Evolutionary conservation across 2,888 invertebrate species (phyloP), one percentile per base, ranked within the genome.

Genomic region (Cheilosia scutellata): DNA sequence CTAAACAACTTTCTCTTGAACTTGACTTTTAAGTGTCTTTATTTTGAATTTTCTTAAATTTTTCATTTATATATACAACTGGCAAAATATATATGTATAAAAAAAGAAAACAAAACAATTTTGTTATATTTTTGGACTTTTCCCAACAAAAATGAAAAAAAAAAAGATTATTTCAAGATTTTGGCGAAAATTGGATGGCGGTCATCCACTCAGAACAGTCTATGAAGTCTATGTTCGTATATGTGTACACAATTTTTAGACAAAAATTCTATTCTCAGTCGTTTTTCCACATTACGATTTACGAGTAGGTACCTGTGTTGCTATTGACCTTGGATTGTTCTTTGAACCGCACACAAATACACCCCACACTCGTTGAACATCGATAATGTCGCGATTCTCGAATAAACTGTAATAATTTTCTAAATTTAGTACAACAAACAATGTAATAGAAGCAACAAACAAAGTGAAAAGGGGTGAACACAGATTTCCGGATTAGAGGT

Each of bases 251-350:
- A 29, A 40, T 53, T 66, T 29, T 53, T 37, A 11, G 37, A 37
- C 11, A 11, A 11, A 37, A 66, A 16, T n/a, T 40, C 42, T 42
- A 53, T 57, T 57, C 44, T 42, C 57, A 70, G 29, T 13, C 33
- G 53, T 4, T 42, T 66, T n/a, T 49, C 13, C n/a, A 37, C 53
- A 20, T 40, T 27, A n/a, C n/a, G n/a, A n/a, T n/a, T n/a, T n/a
- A n/a, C n/a, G n/a, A n/a, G n/a, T n/a, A n/a, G n/a, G n/a, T n/a
- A 40, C 66, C 40, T 55, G 53, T 42, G 42, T 7, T 25, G n/a
- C 4, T 20, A 16, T 29, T 55, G 66, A 68, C 66, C 66, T 68
- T 68, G 66, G 16, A 40, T 20, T 55, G 42, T 55, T 68, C 66
- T 55, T 68, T 68, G 66, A 66, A 66, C 40, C 42, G 40, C 51